Evolutionary conservation across 2,797 vertebrate species (phyloP).

Genomic region (Phataginus tetradactyla): DNA sequence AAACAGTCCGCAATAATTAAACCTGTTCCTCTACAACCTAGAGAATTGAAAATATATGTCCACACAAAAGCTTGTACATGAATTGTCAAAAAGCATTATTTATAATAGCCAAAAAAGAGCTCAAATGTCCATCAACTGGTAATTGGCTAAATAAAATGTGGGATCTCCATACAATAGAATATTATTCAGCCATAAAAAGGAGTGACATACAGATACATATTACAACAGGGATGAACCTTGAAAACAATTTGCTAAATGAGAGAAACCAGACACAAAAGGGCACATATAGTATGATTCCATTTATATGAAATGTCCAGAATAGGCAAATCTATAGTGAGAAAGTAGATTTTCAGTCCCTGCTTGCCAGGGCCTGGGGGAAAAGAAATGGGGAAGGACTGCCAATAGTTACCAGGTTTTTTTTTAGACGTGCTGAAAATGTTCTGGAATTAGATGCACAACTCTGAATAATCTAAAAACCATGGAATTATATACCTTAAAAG

Average conservation of each 20-base stretch:
- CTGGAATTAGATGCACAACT: not conserved
- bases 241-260: not conserved
- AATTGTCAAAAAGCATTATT: not conserved
- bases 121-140: not conserved
- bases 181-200: not conserved
- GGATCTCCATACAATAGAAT: not conserved
- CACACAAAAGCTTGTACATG: not conserved
- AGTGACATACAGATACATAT: not conserved
- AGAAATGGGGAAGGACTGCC: not conserved
- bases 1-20: not conserved
- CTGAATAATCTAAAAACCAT: not conserved
- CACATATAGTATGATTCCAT: not conserved
- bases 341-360: not conserved
- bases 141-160: not conserved
- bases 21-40: not conserved
- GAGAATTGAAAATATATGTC: not conserved
- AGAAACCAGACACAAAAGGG: not conserved
- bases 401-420: not conserved
- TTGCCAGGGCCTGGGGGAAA: not conserved
- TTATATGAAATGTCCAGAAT: not conserved
- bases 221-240: not conserved
- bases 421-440: not conserved
- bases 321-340: not conserved
- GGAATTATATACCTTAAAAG: not conserved
- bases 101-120: not conserved